phyloP scores from a whole-genome alignment of 2,113 vertebrate species.

The Dolichotis patagonum region DNA sequence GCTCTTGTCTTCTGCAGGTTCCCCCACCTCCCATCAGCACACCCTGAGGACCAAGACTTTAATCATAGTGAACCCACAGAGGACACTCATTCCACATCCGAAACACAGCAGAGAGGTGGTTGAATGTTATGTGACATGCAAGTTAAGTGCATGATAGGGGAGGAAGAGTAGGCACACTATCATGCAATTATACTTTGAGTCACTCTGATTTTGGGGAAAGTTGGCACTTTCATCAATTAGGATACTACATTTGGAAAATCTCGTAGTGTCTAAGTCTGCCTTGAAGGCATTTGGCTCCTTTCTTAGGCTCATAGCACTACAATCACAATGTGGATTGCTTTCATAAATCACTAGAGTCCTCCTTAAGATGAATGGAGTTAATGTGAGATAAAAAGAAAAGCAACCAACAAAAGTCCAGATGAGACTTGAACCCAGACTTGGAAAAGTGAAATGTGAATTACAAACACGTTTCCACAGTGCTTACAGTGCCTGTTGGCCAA shows the following conservation, averaged over 20 bases:
- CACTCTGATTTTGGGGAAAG: slow-evolving; percentile 31
- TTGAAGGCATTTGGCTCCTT: slow-evolving; percentile 3
- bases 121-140: neutral
- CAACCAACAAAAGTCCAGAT: neutral
- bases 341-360: neutral
- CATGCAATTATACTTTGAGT: slow-evolving; percentile 32
- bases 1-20: neutral
- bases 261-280: neutral
- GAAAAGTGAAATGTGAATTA: neutral
- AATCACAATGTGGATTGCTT: neutral
- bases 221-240: slow-evolving; percentile 23
- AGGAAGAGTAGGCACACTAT: neutral
- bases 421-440: neutral
- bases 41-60: neutral
- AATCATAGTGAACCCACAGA: neutral
- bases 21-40: too few relatives aligned
- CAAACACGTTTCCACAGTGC: neutral
- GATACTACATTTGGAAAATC: slow-evolving; percentile 37
- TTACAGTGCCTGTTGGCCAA: neutral
- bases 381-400: neutral
- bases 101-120: neutral
- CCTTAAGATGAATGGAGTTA: neutral
- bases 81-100: neutral
- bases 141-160: slow-evolving; percentile 7
- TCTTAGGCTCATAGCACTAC: neutral